Base-by-base conservation (phyloP, 2,113 vertebrate genomes). In the Pelobates fuscus region DNA sequence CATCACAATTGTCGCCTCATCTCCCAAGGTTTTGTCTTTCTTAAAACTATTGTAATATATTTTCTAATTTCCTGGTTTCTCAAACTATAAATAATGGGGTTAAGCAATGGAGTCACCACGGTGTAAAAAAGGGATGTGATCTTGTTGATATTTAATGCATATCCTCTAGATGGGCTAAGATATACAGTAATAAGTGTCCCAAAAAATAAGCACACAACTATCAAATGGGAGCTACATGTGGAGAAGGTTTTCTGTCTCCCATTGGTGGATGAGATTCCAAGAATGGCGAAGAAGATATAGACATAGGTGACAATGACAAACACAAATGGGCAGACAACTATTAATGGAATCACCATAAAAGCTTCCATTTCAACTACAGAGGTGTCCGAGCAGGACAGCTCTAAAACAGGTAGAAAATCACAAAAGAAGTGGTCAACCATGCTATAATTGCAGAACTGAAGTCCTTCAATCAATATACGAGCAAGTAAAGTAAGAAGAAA, bases 11-110 rank as follows among this genome's bases (percentile, higher is more conserved):
- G n/a, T n/a, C n/a, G n/a, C n/a, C n/a, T n/a, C n/a, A n/a, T n/a
- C n/a, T n/a, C n/a, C n/a, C n/a, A n/a, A n/a, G n/a, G n/a, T n/a
- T 37, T 37, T 37, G 5, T 37, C 32, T 10, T 10, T 37, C 32
- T 37, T 37, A 37, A 6, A 5, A 37, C 5, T 37, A 37, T 37
- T 37, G 32, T 37, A 6, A 10, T 5, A 12, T 23, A 54, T 29
- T 11, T 29, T 37, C 29, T 71, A n/a, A 71, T 52, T 41, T 71
- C 41, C 1, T 32, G 26, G 59, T 71, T 71, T 25, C 59, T 71
- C 26, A 71, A 24, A 12, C 70, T 71, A 25, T 63, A 71, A 27
- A 71, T 71, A 8, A 71, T 71, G 5, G 70, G 70, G 46, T 71
- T 71, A n/a, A 71, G 14, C 41, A 71, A 24, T 23, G 70, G 70